Conservation (phyloP, 2,888 invertebrate species). For the Capitulum mitella region DNA sequence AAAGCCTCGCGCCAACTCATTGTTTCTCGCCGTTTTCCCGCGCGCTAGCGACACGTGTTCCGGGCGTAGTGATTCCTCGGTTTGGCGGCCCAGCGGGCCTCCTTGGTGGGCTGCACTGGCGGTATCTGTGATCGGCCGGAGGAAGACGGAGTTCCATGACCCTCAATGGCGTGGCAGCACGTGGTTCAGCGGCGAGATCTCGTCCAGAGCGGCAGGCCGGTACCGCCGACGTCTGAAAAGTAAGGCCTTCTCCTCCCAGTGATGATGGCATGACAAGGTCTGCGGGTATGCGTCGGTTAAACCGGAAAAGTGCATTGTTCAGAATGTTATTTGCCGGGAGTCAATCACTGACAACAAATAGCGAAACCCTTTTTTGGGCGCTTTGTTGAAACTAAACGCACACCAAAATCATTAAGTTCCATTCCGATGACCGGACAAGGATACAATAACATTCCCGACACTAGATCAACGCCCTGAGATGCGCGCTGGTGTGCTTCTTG, state of each 20-base stretch:
- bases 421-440: too few relatives aligned
- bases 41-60: background rate
- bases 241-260: background rate
- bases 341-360: too few relatives aligned
- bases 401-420: too few relatives aligned
- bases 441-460: too few relatives aligned
- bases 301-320: too few relatives aligned
- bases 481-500: too few relatives aligned
- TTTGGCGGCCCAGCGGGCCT: background rate
- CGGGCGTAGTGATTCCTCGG: too few relatives aligned
- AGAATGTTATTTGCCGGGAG: too few relatives aligned
- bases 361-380: too few relatives aligned
- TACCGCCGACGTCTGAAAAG: background rate
- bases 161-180: slow-evolving; percentile 9
- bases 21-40: background rate
- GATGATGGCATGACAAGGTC: background rate
- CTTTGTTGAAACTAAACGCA: too few relatives aligned
- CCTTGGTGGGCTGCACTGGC: background rate
- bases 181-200: slow-evolving; percentile 21
- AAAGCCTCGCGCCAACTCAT: background rate
- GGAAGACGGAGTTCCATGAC: background rate
- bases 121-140: background rate
- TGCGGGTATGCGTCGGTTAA: too few relatives aligned
- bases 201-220: slow-evolving; percentile 19
- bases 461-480: too few relatives aligned